Percentiles rank a stretch among this genome's conserved stretches.
Evolutionary conservation across 2,797 vertebrate genomes (phyloP).

Genomic region (Neosalanx taihuensis): DNA sequence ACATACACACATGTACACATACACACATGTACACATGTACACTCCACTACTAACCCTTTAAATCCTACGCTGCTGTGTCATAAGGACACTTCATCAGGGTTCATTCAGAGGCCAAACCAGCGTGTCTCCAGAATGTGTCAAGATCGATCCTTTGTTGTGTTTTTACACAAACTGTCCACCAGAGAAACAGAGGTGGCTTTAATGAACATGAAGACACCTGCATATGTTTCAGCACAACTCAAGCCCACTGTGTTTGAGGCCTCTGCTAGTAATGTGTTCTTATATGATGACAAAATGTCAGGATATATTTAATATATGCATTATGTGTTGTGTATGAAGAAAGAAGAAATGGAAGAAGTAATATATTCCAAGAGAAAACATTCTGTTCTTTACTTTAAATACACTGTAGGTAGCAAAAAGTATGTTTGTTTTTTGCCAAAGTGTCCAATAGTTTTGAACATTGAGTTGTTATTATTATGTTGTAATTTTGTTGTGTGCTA

Average conservation of each 20-base stretch:
- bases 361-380: slow-evolving; percentile 74
- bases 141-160: background rate
- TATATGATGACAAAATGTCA: slow-evolving; percentile 66
- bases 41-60: slow-evolving; percentile 17
- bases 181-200: background rate
- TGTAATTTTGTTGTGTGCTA: slow-evolving; percentile 41
- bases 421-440: slow-evolving; percentile 62
- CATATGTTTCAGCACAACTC: background rate
- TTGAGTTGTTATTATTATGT: slow-evolving; percentile 50
- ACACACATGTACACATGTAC: slow-evolving; percentile 18
- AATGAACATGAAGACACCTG: background rate
- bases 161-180: background rate
- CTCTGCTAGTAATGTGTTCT: slow-evolving; percentile 64
- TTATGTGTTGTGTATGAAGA: slow-evolving; percentile 76
- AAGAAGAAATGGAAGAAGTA: slow-evolving; percentile 73
- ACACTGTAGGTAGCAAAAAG: slow-evolving; percentile 63
- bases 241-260: too few species aligned
- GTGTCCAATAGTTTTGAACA: slow-evolving; percentile 65
- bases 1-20: slow-evolving; percentile 17
- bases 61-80: slow-evolving; percentile 27
- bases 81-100: slow-evolving; percentile 25
- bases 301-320: slow-evolving; percentile 85
- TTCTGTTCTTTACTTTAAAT: slow-evolving; percentile 70
- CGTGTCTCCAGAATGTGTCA: background rate
- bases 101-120: too few species aligned